Conservation (phyloP, 2,888 invertebrate species). For the Taenaris catops region DNA sequence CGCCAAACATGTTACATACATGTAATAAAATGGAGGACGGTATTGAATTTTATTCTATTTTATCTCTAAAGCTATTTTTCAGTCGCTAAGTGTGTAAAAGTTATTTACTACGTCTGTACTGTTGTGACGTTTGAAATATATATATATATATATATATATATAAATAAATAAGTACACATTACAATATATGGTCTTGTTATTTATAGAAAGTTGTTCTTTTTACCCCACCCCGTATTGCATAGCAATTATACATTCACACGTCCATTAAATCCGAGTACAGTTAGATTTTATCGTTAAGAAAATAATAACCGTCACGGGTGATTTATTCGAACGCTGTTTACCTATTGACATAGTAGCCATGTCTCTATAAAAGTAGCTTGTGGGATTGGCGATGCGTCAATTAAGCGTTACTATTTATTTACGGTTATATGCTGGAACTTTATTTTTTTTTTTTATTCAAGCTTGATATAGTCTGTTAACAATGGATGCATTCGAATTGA, state of each 20-base stretch:
- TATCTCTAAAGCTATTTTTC: neutral
- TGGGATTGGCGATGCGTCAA: no score
- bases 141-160: slow-evolving; percentile 13
- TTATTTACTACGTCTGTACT: slow-evolving; percentile 17
- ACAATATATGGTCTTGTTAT: slow-evolving; percentile 21
- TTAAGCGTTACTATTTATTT: no score
- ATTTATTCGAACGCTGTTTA: slow-evolving; percentile 60
- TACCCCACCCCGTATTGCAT: slow-evolving; percentile 21
- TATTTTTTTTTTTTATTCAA: no score
- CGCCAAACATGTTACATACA: no score
- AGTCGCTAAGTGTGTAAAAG: slow-evolving; percentile 2
- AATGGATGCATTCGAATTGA: no score
- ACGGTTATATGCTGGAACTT: no score
- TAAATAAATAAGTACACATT: slow-evolving; percentile 21
- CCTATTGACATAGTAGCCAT: slow-evolving; percentile 51
- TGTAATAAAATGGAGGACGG: no score
- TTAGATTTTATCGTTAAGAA: slow-evolving; percentile 54
- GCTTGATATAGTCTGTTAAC: no score
- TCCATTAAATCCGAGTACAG: slow-evolving; percentile 51
- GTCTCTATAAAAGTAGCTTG: no score
- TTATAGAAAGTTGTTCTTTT: slow-evolving; percentile 24
- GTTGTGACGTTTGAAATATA: slow-evolving; percentile 16
- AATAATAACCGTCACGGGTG: slow-evolving; percentile 47
- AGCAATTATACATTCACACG: slow-evolving; percentile 56
- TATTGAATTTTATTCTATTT: no score